Percentiles rank a stretch among this genome's conserved stretches.
phyloP scores from a whole-genome alignment of 2,797 vertebrate genomes.

The Cyprinodon diabolis region DNA sequence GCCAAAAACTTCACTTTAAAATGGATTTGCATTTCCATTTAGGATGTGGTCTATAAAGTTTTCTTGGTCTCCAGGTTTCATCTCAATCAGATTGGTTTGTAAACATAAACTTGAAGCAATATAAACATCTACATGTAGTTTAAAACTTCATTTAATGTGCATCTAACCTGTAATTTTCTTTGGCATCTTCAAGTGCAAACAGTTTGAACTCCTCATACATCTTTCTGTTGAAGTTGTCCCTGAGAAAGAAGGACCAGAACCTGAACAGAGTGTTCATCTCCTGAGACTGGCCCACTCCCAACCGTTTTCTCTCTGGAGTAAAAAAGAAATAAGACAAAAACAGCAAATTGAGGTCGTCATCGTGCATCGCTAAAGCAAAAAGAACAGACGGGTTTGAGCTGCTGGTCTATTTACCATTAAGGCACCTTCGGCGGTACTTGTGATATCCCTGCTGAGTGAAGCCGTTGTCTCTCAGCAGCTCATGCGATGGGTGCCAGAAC shows the following conservation, averaged over 20 bases:
- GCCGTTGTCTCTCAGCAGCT: constrained; percentile 91
- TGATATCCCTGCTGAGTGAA: constrained; percentile 96
- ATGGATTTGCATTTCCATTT: background rate
- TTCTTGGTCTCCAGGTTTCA: background rate
- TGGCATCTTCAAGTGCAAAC: constrained; percentile 89
- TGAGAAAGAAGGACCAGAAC: constrained; percentile 98
- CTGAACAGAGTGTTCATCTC: constrained; percentile 98
- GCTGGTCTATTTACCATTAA: constrained; percentile 80
- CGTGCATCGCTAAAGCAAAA: background rate
- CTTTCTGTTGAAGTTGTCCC: constrained; percentile 96
- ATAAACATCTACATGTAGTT: background rate
- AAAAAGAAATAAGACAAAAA: too few relatives aligned
- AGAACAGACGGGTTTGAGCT: background rate
- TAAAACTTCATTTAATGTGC: accelerated
- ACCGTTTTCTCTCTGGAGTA: constrained; percentile 88
- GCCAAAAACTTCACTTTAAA: too few relatives aligned
- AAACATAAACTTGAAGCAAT: background rate
- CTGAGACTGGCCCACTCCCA: constrained; percentile 93
- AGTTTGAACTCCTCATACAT: constrained; percentile 98
- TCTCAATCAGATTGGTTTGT: background rate
- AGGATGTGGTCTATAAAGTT: background rate
- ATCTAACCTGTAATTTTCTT: constrained; percentile 89
- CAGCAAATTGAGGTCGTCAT: background rate
- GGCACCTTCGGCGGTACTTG: constrained; percentile 90
- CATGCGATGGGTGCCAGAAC: constrained; percentile 94